Base-by-base conservation (phyloP, 1,140 invertebrate species). In the Hycleus cichorii region DNA sequence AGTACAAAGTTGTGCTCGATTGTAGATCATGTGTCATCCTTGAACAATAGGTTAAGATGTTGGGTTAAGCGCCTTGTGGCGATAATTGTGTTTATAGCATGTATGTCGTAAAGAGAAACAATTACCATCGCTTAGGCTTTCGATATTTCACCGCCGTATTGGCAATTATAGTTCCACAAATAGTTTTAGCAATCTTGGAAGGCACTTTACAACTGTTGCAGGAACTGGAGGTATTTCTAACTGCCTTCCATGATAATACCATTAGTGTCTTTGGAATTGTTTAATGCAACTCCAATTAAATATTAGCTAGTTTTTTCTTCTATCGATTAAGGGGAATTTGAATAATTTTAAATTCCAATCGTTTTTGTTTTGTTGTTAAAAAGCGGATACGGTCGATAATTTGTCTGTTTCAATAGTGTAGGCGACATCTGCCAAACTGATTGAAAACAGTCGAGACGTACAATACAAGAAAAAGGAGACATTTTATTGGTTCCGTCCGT, bases 21-120 rank as follows among this genome's bases (percentile, higher is more conserved):
- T 64, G 64, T 66, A 62, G 64, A 64, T 68, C 64, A 66, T 66
- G 64, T 68, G 66, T 68, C 66, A 66, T 68, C 66, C 64, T 56
- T 51, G 39, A 46, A 64, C 62, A 66, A 68, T 66, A 60, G 66
- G 55, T 44, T 58, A 52, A 48, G 47, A 47, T 48, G 39, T 32
- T 39, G 42, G 45, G 58, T 54, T 52, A 62, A 54, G 68, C 66
- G 64, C 64, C 66, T 62, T 63, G 56, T 70, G 69, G 58, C 66
- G 63, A 66, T 67, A 69, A 70, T 70, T 62, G 69, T 70, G 69
- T 69, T 70, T 70, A 70, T 66, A 51, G 67, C 65, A 54, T 67
- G 66, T 68, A 67, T 65, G 65, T 60, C 57, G 42, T 69, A 67
- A 69, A 70, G 57, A 62, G 59, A 59, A 60, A 64, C 67, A 65